Percentiles rank a stretch among this genome's conserved stretches.
Evolutionary conservation across 2,113 vertebrate species (phyloP).

Genomic region (Chaetodon trifascialis): DNA sequence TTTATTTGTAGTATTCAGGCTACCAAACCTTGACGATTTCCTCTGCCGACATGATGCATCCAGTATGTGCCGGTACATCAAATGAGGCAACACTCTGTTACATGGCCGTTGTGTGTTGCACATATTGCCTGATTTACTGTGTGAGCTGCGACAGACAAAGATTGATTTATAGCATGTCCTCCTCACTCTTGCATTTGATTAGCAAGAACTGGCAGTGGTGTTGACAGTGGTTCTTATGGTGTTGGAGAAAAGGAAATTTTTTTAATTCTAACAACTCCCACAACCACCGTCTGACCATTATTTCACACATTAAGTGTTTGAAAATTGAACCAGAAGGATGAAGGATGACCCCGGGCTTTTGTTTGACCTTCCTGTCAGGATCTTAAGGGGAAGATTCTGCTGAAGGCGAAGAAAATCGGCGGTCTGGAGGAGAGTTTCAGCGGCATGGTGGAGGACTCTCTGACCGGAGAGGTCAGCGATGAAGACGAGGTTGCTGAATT

Average conservation of each 20-base stretch:
- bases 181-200: not conserved
- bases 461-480: conserved; percentile 81
- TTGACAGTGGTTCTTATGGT: not conserved
- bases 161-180: not conserved
- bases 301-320: not conserved
- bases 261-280: not conserved
- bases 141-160: not conserved
- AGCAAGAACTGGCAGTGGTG: no score
- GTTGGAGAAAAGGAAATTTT: not conserved
- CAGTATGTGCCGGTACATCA: no score
- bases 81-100: no score
- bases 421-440: conserved; percentile 82
- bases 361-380: conserved; percentile 63
- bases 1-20: no score
- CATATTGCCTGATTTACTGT: not conserved
- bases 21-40: no score
- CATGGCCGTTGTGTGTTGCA: no score
- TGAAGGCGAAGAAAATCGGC: conserved; percentile 83
- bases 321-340: not conserved
- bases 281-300: not conserved
- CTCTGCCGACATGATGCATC: no score
- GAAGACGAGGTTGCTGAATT: conserved; percentile 81
- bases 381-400: conserved; percentile 80
- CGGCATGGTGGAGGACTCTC: conserved; percentile 79
- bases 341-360: not conserved